Evolutionary conservation across 2,113 vertebrate genomes (phyloP).

Genomic region (Dolichallabes microphthalmus): DNA sequence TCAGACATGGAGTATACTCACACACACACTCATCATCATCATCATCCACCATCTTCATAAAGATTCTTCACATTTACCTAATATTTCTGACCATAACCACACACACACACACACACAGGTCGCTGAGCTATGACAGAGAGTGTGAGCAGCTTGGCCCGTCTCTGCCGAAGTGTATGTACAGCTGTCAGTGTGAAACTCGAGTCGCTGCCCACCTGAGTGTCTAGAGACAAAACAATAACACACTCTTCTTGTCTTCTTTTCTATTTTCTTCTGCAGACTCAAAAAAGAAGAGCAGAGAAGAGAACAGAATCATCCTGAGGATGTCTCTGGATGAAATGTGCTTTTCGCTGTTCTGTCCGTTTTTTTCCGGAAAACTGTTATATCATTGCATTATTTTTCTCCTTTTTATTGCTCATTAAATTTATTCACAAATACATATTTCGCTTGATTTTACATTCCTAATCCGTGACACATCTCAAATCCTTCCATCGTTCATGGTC

Average conservation of each 20-base stretch:
- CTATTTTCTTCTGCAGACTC: neutral
- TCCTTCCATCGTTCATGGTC: neutral
- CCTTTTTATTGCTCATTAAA: neutral
- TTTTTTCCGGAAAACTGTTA: neutral
- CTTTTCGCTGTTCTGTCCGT: neutral
- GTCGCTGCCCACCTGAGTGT: constrained; percentile 52
- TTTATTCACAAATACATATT: neutral
- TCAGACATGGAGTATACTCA: neutral
- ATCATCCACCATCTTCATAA: neutral
- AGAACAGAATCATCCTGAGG: neutral
- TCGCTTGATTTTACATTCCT: neutral
- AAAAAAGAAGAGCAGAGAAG: neutral
- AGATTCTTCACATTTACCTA: neutral
- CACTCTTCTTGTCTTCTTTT: constrained; percentile 8
- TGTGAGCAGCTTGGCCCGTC: constrained; percentile 43
- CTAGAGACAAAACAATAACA: constrained; percentile 54
- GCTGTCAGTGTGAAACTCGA: constrained; percentile 60
- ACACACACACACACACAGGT: constrained; percentile 21
- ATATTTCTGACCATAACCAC: neutral
- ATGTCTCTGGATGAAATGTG: neutral
- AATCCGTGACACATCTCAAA: neutral
- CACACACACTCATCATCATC: neutral
- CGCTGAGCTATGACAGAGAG: constrained; percentile 41
- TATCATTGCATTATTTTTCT: neutral
- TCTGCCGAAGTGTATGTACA: constrained; percentile 51